Evolutionary conservation across 2,888 invertebrate species (phyloP), one percentile per base, ranked within the genome.

Genomic region (Rotaria macrura): DNA sequence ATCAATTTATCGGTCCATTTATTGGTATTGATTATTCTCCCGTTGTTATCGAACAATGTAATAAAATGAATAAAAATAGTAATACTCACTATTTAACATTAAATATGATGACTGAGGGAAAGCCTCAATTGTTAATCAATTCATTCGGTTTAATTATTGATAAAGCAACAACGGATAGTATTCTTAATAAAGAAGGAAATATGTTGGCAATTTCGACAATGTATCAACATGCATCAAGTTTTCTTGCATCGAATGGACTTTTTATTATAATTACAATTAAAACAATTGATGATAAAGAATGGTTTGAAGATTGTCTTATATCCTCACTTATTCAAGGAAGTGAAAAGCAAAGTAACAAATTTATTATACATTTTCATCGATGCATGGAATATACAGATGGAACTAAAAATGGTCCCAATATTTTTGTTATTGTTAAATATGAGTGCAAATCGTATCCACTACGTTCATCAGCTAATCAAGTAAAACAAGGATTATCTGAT

Each of bases 291-390:
- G 79, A 79, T 43, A 43, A 43, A 43, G 25, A 79, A 14, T 79
- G 79, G 79, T 79, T 79, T 25, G 79, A 79, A 79, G 79, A 25
- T 25, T 79, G 79, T 79, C 43, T 79, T 3, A 79, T 79, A 43
- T 43, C 79, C 14, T 17, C 79, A 1, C 43, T 79, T 10, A 43
- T 79, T 2, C 43, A 14, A n/a, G 43, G 43, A 25, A 43, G 43
- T 79, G 10, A 79, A 43, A 25, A 79, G 10, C 34, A 65, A 20
- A 34, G 38, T 17, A 25, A 25, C 12, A 79, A 79, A 43, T 79
- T 43, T 79, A 40, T 43, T 43, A 79, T 79, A n/a, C 79, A 79
- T n/a, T 79, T 79, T 79, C 79, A 79, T 79, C 43, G n/a, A 38
- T 79, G 79, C 25, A 25, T n/a, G 43, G 25, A 10, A n/a, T 79